These are phyloP conservation scores for Beaufortia kweichowensis DNA, from an alignment of 2,113 vertebrate species.

Conservation along the genomic window DNA sequence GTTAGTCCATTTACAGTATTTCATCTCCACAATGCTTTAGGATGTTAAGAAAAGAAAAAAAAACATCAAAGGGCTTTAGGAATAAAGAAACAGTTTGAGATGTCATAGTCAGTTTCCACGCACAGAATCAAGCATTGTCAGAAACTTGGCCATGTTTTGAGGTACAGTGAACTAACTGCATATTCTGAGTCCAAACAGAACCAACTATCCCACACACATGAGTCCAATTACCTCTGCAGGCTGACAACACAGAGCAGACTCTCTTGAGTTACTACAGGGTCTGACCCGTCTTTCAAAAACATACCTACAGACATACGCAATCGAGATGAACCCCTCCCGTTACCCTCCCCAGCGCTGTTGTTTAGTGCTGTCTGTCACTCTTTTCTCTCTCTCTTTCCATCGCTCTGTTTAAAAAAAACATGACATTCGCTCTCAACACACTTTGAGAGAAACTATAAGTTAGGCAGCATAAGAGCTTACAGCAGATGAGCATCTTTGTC, in stretches of 20 bases:
- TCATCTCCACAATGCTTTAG: constrained; percentile 49
- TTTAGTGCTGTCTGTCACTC: neutral
- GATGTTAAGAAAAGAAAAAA: constrained; percentile 55
- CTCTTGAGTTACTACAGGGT: constrained; percentile 69
- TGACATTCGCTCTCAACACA: neutral
- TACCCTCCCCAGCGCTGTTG: constrained; percentile 49
- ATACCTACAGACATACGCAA: constrained; percentile 71
- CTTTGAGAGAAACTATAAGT: neutral
- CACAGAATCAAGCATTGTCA: constrained; percentile 64
- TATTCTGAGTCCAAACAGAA: constrained; percentile 67
- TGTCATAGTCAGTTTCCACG: constrained; percentile 74
- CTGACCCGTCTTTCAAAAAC: constrained; percentile 72
- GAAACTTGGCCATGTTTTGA: constrained; percentile 64
- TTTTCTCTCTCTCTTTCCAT: neutral
- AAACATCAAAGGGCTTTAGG: constrained; percentile 66
- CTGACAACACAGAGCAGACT: constrained; percentile 68
- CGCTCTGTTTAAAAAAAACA: neutral
- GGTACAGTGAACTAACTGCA: constrained; percentile 72
- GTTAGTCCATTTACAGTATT: constrained; percentile 59
- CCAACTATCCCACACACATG: constrained; percentile 69
- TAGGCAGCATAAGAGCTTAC: neutral
- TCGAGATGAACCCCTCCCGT: constrained; percentile 72
- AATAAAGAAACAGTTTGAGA: constrained; percentile 71
- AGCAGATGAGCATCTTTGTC: neutral
- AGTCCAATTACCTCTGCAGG: constrained; percentile 70